Evolutionary conservation across 1,140 invertebrate species (phyloP), one percentile per base, ranked within the genome.

Genomic region (Phocides pigmalion): DNA sequence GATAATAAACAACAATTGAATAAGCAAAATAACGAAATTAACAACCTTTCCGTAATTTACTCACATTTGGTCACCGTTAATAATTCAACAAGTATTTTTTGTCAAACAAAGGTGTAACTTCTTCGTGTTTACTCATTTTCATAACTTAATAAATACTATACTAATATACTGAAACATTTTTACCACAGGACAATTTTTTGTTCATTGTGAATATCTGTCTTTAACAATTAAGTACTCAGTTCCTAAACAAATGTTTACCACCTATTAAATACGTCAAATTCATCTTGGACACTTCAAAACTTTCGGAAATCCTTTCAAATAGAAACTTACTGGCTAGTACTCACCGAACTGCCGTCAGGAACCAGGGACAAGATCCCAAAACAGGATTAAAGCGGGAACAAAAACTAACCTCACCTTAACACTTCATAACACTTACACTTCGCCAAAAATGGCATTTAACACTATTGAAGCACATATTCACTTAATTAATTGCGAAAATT

Each of bases 371-470:
- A 70, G 59, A 73, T 66, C 69, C 67, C 64, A 74, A 75, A 76
- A 69, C 65, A 69, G 64, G 69, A 69, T 72, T 81, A 87, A 75
- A 89, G 86, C 86, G 87, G 86, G 84, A 90, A 87, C 81, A 68
- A 81, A 87, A 89, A 89, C 84, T 90, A 90, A 90, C 87, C 87
- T 90, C 79, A 82, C 84, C 83, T 89, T 79, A 81, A 70, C 70
- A 76, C 73, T 56, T 72, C 71, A 82, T 68, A 71, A 70, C 72
- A 89, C 77, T 68, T 68, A 58, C 66, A 63, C 35, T 68, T 64
- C 62, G 71, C 59, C 17, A 67, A 46, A 42, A 56, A 51, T 0
- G 28, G 22, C 4, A 35, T 51, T 14, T 51, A 11, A 5, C 53
- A 58, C 19, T 64, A 62, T 51, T 37, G 16, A 54, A 32, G 42